Conservation (phyloP, 2,888 invertebrate genomes). For the Sycophila texana region DNA sequence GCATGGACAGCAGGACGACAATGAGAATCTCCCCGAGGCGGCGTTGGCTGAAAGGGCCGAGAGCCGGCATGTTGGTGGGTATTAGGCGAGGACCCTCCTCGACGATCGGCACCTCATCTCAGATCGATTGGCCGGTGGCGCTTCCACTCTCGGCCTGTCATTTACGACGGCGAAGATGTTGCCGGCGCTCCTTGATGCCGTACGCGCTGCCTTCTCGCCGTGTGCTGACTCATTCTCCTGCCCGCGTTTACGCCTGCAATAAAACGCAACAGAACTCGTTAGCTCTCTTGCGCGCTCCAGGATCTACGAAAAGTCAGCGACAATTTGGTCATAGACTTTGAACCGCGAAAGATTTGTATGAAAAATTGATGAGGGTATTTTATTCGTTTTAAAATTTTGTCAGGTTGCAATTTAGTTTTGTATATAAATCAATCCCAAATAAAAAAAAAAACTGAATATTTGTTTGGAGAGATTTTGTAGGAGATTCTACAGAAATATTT, state of each 20-base stretch:
- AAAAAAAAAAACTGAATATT: no score
- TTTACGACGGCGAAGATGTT: not conserved
- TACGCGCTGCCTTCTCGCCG: not conserved
- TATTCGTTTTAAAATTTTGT: no score
- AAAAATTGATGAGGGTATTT: no score
- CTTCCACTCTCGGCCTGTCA: conserved; percentile 5
- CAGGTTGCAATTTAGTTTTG: no score
- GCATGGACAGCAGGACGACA: conserved; percentile 66
- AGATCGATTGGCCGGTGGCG: conserved; percentile 61
- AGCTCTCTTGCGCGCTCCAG: not conserved
- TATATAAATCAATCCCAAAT: no score
- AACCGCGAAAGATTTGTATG: no score
- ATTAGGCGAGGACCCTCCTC: conserved; percentile 61
- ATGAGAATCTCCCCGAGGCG: conserved; percentile 67
- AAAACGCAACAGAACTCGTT: not conserved
- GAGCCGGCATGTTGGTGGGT: conserved; percentile 71
- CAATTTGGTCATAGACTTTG: no score
- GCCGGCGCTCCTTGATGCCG: not conserved
- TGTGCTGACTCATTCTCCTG: not conserved
- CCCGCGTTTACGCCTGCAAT: conserved; percentile 18
- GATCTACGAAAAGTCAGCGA: no score
- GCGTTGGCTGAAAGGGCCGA: conserved; percentile 63
- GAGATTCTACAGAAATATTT: no score
- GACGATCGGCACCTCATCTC: conserved; percentile 69
- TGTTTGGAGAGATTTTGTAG: no score